These are phyloP conservation scores for Parotia lawesii DNA, from an alignment of 2,113 vertebrate genomes.

Conservation along the genomic window DNA sequence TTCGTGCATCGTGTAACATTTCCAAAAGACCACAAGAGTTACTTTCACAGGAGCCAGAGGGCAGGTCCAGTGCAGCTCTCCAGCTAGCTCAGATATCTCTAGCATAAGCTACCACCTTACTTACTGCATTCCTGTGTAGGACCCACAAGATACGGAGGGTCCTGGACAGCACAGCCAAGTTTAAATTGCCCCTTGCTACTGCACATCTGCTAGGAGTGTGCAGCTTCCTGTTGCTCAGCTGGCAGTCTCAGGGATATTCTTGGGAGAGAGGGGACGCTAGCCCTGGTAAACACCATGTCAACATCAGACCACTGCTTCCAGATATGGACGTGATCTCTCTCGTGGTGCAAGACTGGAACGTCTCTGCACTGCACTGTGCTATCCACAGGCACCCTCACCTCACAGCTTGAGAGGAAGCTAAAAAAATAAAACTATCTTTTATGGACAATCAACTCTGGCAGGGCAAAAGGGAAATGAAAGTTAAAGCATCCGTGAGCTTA, in stretches of 20 bases:
- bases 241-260: not conserved
- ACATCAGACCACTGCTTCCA: not conserved
- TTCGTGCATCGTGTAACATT: not conserved
- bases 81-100: not conserved
- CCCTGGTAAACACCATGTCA: not conserved
- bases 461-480: not conserved
- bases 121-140: not conserved
- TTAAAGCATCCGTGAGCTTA: not conserved
- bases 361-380: not conserved
- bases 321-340: not conserved
- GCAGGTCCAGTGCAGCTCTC: not conserved
- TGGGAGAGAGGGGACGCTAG: not conserved
- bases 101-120: not conserved
- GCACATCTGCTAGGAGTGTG: not conserved
- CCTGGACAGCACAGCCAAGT: not conserved
- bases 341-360: not conserved
- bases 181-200: not conserved
- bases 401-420: not conserved
- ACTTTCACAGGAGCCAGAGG: not conserved
- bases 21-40: not conserved
- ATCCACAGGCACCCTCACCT: not conserved
- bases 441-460: not conserved
- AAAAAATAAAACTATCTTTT: not conserved
- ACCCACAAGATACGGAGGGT: not conserved
- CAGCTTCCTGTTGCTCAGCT: not conserved